A percentile compares a stretch with the other conserved stretches of the same genome.
phyloP scores from a whole-genome alignment of 2,797 vertebrate genomes.

The Tauraco hartlaubi region DNA sequence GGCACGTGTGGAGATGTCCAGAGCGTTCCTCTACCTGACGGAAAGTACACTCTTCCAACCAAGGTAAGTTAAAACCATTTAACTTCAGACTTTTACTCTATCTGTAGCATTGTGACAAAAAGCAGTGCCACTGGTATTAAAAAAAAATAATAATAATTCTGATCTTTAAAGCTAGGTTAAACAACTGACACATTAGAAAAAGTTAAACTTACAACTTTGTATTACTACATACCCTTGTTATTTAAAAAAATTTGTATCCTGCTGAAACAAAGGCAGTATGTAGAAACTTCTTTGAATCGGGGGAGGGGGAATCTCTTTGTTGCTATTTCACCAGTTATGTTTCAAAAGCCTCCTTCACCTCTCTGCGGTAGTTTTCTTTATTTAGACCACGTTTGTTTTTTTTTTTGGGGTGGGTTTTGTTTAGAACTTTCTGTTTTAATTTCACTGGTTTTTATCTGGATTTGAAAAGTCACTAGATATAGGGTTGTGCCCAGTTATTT shows the following conservation, averaged over 20 bases:
- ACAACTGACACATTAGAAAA: fast-evolving
- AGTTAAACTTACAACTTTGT: neutral
- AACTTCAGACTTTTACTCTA: neutral
- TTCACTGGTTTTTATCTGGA: neutral
- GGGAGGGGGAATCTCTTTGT: neutral
- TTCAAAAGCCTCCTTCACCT: neutral
- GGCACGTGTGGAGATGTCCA: slow-evolving; percentile 85
- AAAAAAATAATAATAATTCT: neutral
- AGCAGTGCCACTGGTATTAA: fast-evolving
- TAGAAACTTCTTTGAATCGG: neutral
- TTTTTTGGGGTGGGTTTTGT: neutral
- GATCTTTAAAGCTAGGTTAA: neutral
- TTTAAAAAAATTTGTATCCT: neutral
- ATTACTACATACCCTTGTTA: neutral
- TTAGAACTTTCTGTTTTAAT: neutral
- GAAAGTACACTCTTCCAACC: slow-evolving; percentile 89
- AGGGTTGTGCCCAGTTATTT: neutral
- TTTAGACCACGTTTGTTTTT: neutral
- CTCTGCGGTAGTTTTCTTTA: neutral
- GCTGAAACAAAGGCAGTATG: neutral
- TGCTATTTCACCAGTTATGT: neutral
- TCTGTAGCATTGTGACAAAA: neutral
- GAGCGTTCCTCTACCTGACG: slow-evolving; percentile 88
- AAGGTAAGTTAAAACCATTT: slow-evolving; percentile 82
- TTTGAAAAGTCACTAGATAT: neutral